Base-by-base conservation (phyloP, 2,888 invertebrate genomes). In the Tenthredo distinguenda region DNA sequence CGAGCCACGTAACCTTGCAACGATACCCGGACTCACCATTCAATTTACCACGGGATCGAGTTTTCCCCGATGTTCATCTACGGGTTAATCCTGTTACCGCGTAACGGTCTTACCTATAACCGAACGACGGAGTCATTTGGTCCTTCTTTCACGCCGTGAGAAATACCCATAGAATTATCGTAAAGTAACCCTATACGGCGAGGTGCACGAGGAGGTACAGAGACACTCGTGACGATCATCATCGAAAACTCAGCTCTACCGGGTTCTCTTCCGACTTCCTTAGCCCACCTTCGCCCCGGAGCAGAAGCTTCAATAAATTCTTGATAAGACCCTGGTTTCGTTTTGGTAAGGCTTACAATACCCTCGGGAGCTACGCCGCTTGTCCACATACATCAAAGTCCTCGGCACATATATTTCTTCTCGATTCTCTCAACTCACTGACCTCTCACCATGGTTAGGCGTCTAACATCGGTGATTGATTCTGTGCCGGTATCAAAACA, bases 71-170 rank as follows among this genome's bases (percentile, higher is more conserved):
- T 81, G 37, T 81, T 81, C 81, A 81, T 81, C 81, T 21, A 21
- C 40, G 37, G 62, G n/a, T 40, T 90, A 91, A 91, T 91, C 89
- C 89, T 89, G 90, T 91, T 91, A 90, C 87, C 90, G 88, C 89
- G 90, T 90, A 90, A 90, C 90, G 87, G 88, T 89, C 90, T 87
- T 89, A 89, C 87, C 88, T 88, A 85, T 86, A 86, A 76, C 82
- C 86, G 62, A 85, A 43, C n/a, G 31, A 58, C 58, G 43, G 76
- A 76, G 55, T 76, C 43, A 55, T 65, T n/a, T 34, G 81, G 55
- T 40, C n/a, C 77, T 6, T n/a, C 62, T 26, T 21, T 37, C 1
- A 58, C 62, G 34, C 21, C 81, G 81, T 81, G 81, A 81, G 81
- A 81, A 81, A 81, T 43, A n/a, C 37, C 81, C 81, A 58, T 58